These are phyloP conservation scores for Prietella phreatophila DNA, from an alignment of 2,113 vertebrate species.

Conservation along the genomic window DNA sequence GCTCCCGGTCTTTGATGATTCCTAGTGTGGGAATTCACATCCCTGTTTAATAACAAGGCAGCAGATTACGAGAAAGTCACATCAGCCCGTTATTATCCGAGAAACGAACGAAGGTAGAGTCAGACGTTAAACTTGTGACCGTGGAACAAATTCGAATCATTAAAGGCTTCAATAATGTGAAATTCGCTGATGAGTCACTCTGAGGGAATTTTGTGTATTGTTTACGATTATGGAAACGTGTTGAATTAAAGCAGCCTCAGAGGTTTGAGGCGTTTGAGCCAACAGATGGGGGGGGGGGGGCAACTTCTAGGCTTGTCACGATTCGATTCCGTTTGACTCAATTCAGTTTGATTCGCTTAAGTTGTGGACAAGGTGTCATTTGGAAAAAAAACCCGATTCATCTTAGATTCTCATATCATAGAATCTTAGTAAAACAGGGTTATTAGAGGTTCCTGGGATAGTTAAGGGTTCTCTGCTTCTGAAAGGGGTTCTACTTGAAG, in stretches of 20 bases:
- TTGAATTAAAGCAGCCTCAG: background rate
- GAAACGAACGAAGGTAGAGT: background rate
- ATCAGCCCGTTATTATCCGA: background rate
- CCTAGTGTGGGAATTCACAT: conserved; percentile 53
- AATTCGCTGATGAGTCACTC: background rate
- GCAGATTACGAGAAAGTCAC: conserved; percentile 49
- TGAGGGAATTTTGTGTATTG: background rate
- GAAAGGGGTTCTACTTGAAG: background rate
- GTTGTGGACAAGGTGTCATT: background rate
- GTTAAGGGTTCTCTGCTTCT: background rate
- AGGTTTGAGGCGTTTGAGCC: background rate
- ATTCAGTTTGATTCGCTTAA: background rate
- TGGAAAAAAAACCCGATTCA: background rate
- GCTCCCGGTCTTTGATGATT: conserved; percentile 8
- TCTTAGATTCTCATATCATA: background rate
- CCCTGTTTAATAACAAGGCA: conserved; percentile 44
- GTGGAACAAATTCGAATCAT: background rate
- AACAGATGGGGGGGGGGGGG: background rate
- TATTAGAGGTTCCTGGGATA: background rate
- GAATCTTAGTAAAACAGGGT: background rate
- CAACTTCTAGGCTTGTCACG: background rate
- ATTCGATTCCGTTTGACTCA: background rate
- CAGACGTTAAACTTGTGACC: background rate
- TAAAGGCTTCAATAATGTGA: background rate
- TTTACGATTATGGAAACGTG: background rate